These are phyloP conservation scores for Anneissia japonica DNA, from an alignment of 35 echinoderm and acorn worm genomes.

Conservation along the genomic window DNA sequence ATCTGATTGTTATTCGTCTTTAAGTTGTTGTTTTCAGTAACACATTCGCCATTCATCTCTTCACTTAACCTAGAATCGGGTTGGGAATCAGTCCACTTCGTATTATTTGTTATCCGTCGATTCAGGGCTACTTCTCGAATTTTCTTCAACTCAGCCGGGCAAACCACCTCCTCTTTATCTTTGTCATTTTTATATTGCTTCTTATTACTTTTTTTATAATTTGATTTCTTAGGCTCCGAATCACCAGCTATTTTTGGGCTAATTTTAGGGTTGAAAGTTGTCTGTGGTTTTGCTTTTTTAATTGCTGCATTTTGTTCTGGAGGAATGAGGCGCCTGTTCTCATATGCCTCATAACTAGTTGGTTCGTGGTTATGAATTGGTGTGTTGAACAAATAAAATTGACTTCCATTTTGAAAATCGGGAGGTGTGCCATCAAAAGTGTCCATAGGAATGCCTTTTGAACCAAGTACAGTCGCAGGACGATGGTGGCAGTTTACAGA, in stretches of 20 bases:
- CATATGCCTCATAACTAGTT: not conserved
- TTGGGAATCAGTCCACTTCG: not conserved
- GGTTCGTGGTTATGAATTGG: not conserved
- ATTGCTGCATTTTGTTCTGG: not conserved
- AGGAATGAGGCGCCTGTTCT: not conserved
- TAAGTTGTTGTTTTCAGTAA: not conserved
- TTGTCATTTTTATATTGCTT: not conserved
- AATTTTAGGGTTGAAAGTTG: not conserved
- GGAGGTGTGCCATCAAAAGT: not conserved
- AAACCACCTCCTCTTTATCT: not conserved
- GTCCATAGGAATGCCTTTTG: not conserved
- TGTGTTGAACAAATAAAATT: not conserved
- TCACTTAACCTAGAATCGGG: no score
- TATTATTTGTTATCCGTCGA: not conserved
- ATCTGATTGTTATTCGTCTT: not conserved
- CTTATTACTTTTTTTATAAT: not conserved
- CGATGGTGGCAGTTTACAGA: constrained; percentile 24
- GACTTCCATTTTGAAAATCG: not conserved
- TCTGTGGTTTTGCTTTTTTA: not conserved
- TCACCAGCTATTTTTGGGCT: not conserved
- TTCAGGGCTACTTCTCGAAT: not conserved
- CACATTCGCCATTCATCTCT: not conserved
- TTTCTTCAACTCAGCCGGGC: not conserved
- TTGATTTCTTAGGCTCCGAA: not conserved
- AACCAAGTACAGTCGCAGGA: not conserved